A percentile compares a stretch with the other conserved stretches of the same genome.
Evolutionary conservation across 2,797 vertebrate species (phyloP).

Genomic region (Eulemur mongoz): DNA sequence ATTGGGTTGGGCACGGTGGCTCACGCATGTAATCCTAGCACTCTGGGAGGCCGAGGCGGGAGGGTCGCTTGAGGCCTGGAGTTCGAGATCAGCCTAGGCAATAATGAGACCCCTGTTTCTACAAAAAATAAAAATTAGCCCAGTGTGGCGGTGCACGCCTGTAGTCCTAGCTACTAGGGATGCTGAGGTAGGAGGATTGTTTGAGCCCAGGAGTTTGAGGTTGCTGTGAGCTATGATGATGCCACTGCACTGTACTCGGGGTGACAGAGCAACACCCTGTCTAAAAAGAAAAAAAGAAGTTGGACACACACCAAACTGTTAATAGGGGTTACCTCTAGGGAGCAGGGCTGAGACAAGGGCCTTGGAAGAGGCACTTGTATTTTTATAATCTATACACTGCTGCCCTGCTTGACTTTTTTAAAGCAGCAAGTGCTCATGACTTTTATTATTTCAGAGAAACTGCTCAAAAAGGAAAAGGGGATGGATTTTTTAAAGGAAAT

Average conservation of each 20-base stretch:
- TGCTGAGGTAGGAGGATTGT: neutral
- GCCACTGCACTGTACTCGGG: neutral
- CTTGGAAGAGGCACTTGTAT: neutral
- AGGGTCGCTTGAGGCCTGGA: neutral
- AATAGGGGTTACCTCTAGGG: slow-evolving; percentile 17
- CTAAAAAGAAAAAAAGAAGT: slow-evolving; percentile 62
- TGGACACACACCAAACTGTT: slow-evolving; percentile 70
- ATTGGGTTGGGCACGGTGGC: slow-evolving; percentile 33
- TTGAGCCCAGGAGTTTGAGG: neutral
- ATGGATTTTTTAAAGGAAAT: slow-evolving; percentile 35
- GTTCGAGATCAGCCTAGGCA: neutral
- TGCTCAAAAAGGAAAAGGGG: slow-evolving; percentile 10
- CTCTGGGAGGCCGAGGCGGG: neutral
- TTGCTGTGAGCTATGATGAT: neutral
- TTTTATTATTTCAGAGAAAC: slow-evolving; percentile 13
- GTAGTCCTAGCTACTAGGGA: neutral
- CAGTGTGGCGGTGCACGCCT: too few species aligned
- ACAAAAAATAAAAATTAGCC: neutral
- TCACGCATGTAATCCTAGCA: neutral
- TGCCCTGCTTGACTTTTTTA: neutral
- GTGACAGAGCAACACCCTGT: neutral
- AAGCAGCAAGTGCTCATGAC: neutral
- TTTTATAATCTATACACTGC: neutral
- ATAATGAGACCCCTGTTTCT: neutral
- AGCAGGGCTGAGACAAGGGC: neutral